phyloP scores from a whole-genome alignment of 2,797 vertebrate genomes.

The Hydrophis major region DNA sequence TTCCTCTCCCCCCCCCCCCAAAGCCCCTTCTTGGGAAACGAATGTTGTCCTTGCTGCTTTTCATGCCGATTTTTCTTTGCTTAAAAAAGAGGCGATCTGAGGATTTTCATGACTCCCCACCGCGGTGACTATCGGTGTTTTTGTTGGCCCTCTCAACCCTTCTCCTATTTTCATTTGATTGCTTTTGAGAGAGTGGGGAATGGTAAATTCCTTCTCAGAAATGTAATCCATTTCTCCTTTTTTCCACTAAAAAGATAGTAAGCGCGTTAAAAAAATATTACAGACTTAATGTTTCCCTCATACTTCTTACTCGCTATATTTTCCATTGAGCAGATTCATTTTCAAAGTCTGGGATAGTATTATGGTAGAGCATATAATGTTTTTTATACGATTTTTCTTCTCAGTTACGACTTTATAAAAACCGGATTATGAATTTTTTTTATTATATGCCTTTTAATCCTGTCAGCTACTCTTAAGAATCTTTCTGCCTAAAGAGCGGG shows the following conservation, averaged over 20 bases:
- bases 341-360: not conserved
- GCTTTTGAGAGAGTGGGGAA: constrained; percentile 4
- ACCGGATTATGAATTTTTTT: not conserved
- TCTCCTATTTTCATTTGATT: not conserved
- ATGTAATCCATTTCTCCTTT: not conserved
- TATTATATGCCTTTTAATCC: not conserved
- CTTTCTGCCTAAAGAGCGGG: not conserved
- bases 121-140: not conserved
- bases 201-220: not conserved
- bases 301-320: not conserved
- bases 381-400: not conserved
- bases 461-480: not conserved
- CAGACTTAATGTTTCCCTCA: not conserved
- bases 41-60: not conserved
- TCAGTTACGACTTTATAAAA: not conserved
- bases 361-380: not conserved
- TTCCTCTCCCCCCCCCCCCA: not conserved
- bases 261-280: not conserved
- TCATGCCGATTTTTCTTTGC: not conserved
- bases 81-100: not conserved
- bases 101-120: not conserved
- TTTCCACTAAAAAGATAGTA: not conserved
- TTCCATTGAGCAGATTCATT: not conserved
- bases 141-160: not conserved
- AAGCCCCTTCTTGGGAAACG: not conserved